Percentiles rank a stretch among this genome's conserved stretches.
These are phyloP conservation scores for Drosophila aff. DNA, from an alignment of 1,140 invertebrate species.

Conservation along the genomic window DNA sequence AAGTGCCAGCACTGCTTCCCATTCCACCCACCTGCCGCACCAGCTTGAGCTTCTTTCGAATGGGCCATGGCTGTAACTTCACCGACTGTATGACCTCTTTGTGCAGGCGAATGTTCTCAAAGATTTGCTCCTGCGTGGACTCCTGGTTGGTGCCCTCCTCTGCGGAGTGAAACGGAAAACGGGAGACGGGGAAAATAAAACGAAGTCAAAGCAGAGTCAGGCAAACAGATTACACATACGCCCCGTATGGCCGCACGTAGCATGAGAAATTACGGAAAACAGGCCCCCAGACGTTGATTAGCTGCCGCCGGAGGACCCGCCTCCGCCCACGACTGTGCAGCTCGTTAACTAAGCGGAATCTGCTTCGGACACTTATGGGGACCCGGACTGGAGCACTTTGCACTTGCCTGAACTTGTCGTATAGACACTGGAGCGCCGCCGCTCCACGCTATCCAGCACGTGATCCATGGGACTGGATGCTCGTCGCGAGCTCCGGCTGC, in stretches of 20 bases:
- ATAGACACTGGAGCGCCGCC: slow-evolving; percentile 91
- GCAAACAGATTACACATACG: slow-evolving; percentile 69
- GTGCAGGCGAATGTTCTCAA: slow-evolving; percentile 95
- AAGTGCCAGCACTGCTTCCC: not conserved
- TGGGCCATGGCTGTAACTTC: slow-evolving; percentile 95
- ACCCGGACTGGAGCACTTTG: slow-evolving; percentile 8
- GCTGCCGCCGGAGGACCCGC: slow-evolving; percentile 35
- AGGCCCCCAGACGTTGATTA: slow-evolving; percentile 61
- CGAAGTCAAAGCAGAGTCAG: slow-evolving; percentile 2
- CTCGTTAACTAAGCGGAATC: slow-evolving; percentile 59
- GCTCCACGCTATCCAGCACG: slow-evolving; percentile 81
- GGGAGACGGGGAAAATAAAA: not conserved
- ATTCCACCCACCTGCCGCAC: slow-evolving; percentile 88
- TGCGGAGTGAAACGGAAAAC: slow-evolving; percentile 85
- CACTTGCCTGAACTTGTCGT: slow-evolving; percentile 94
- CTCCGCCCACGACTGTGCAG: slow-evolving; percentile 31
- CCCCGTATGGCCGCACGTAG: slow-evolving; percentile 61
- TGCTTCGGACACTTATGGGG: slow-evolving; percentile 49
- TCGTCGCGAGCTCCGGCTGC: slow-evolving; percentile 86
- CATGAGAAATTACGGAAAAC: slow-evolving; percentile 64
- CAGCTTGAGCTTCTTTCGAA: slow-evolving; percentile 93
- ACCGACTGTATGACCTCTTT: slow-evolving; percentile 96
- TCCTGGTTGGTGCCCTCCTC: slow-evolving; percentile 88
- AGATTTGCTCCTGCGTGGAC: slow-evolving; percentile 93
- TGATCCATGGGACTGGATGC: slow-evolving; percentile 90